Evolutionary conservation across 2,113 vertebrate genomes (phyloP).

Genomic region (Tympanuchus pallidicinctus): DNA sequence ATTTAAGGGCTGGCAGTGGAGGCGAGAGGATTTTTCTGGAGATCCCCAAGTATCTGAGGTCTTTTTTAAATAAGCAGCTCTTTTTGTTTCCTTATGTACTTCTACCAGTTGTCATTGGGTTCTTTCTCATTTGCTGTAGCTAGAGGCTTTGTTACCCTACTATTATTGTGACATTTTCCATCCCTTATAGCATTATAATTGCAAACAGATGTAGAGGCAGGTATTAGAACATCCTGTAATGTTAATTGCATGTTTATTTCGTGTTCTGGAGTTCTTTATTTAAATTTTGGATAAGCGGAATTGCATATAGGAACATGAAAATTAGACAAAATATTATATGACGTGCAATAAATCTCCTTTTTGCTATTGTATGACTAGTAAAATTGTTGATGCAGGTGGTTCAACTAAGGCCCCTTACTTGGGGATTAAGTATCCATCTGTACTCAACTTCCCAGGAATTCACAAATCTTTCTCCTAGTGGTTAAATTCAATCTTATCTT

Average conservation of each 20-base stretch:
- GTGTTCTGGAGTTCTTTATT: neutral
- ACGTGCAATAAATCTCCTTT: neutral
- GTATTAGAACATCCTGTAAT: neutral
- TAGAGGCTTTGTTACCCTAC: too few species aligned
- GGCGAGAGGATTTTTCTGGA: too few species aligned
- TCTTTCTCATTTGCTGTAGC: too few species aligned
- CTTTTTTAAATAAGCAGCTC: too few species aligned
- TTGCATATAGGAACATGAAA: neutral
- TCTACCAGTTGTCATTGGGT: too few species aligned
- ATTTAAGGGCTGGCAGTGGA: too few species aligned
- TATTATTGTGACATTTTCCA: too few species aligned
- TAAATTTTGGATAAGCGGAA: neutral
- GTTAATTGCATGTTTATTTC: rapidly evolving
- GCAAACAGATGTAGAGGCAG: neutral
- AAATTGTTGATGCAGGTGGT: neutral
- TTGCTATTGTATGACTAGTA: neutral
- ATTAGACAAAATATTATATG: rapidly evolving
- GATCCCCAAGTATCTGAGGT: rapidly evolving
- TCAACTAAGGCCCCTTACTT: neutral
- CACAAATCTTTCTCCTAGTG: neutral
- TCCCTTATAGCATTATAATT: too few species aligned
- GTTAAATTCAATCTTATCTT: neutral
- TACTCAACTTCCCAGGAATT: neutral
- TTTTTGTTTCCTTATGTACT: too few species aligned
- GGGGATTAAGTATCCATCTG: neutral